Evolutionary conservation across 2,888 invertebrate genomes (phyloP), one percentile per base, ranked within the genome.

Genomic region (Drosophila maculinotata): DNA sequence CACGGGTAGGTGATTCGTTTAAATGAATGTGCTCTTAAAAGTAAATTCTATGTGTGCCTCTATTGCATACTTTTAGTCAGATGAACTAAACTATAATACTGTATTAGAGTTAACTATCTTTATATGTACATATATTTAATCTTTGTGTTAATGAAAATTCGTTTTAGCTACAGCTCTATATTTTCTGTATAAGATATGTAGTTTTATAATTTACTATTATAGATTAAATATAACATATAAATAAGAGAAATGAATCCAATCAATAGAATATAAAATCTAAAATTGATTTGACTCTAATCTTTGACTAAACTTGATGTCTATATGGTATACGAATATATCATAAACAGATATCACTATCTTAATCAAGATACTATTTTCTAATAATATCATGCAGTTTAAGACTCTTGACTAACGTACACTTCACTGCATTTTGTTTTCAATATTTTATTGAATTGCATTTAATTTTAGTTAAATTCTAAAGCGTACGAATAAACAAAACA

Each of bases 51-150:
- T 26, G 59, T 48, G 2, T 1, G 1, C 1, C 8, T n/a, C 6
- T 17, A 7, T 39, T 41, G 62, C 74, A 73, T 76, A 81, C 63
- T 76, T 70, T 76, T 52, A 49, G 81, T 51, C 57, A 33, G 7
- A 15, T 2, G 0, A 15, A 33, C 42, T 45, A 25, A 60, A 36
- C 7, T 9, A 10, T 10, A 31, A 28, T 14, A 15, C 7, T 0
- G 1, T 17, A 6, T 36, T 15, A 6, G 15, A 1, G 12, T 8
- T 15, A 9, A 30, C n/a, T 14, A n/a, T 4, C 26, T 26, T 1
- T 26, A 28, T 10, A 26, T 28, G 15, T 42, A 15, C 7, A 42
- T 28, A 30, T n/a, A 30, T 3, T 25, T 10, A n/a, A n/a, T n/a
- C n/a, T n/a, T n/a, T n/a, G n/a, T n/a, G n/a, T n/a, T n/a, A n/a